Evolutionary conservation across 2,113 vertebrate genomes (phyloP).

Genomic region (Hippocampus mohnikei): DNA sequence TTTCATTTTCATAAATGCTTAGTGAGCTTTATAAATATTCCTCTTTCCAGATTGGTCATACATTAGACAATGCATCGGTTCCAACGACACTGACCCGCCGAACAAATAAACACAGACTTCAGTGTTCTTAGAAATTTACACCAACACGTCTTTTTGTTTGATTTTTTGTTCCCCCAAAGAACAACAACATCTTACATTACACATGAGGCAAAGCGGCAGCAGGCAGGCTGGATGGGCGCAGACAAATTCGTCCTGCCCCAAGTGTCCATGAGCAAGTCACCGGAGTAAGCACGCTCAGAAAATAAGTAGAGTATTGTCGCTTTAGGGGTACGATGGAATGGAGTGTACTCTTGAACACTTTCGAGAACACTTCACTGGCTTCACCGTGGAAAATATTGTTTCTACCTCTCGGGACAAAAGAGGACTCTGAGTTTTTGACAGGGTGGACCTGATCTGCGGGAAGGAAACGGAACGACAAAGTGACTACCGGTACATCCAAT

Average conservation of each 20-base stretch:
- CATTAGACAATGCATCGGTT: conserved; percentile 43
- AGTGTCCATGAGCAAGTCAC: conserved; percentile 26
- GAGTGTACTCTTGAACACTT: background rate
- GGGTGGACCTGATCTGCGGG: conserved; percentile 6
- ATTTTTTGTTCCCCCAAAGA: conserved; percentile 15
- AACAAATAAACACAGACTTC: conserved; percentile 59
- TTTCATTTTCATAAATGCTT: conserved; percentile 16
- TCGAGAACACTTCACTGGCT: background rate
- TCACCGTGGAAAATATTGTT: too few species aligned
- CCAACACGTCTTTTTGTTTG: conserved; percentile 32
- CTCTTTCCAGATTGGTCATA: conserved; percentile 12
- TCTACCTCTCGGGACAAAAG: too few species aligned
- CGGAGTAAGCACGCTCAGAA: background rate
- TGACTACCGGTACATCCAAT: conserved; percentile 52
- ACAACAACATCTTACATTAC: conserved; percentile 57
- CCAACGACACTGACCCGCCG: conserved; percentile 48
- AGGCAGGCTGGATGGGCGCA: conserved; percentile 13
- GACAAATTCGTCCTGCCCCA: conserved; percentile 14
- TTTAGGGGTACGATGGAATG: background rate
- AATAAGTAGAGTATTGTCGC: background rate
- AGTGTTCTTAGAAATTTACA: conserved; percentile 58
- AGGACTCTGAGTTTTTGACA: background rate
- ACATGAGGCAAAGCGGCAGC: conserved; percentile 40
- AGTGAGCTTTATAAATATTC: conserved; percentile 26
- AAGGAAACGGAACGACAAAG: conserved; percentile 7